phyloP scores from a whole-genome alignment of 2,888 invertebrate species.

The Dryobotodes eremita region DNA sequence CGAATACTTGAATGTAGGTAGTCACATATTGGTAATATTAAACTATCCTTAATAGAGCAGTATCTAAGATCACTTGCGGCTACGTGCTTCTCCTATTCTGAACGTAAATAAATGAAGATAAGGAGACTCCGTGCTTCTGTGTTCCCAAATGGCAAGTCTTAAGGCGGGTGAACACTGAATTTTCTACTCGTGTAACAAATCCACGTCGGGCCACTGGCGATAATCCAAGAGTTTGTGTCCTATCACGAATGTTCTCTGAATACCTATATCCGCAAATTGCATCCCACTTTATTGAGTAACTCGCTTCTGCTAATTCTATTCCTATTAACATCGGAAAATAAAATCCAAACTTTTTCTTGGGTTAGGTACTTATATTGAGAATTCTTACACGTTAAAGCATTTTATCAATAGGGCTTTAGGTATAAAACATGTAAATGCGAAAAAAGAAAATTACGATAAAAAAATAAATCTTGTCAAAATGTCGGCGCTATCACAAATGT shows the following conservation, averaged over 20 bases:
- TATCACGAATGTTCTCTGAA: constrained; percentile 75
- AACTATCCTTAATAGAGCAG: background rate
- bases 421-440: constrained; percentile 23
- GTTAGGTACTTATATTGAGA: background rate
- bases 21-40: background rate
- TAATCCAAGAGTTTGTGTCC: constrained; percentile 83
- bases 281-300: constrained; percentile 58
- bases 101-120: constrained; percentile 42
- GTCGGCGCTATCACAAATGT: constrained; percentile 56
- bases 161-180: constrained; percentile 79
- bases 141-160: constrained; percentile 64
- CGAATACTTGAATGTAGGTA: constrained; percentile 6
- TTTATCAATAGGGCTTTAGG: constrained; percentile 25
- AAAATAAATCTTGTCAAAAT: constrained; percentile 51
- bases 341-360: background rate
- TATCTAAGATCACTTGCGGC: constrained; percentile 1
- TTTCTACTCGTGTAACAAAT: constrained; percentile 83
- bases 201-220: constrained; percentile 82
- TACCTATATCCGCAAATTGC: constrained; percentile 69
- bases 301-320: constrained; percentile 26
- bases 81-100: constrained; percentile 24
- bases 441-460: constrained; percentile 39
- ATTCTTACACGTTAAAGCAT: background rate
- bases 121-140: constrained; percentile 58
- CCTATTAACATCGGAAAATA: background rate